phyloP scores from a whole-genome alignment of 2,113 vertebrate genomes.

The Siniperca chuatsi region DNA sequence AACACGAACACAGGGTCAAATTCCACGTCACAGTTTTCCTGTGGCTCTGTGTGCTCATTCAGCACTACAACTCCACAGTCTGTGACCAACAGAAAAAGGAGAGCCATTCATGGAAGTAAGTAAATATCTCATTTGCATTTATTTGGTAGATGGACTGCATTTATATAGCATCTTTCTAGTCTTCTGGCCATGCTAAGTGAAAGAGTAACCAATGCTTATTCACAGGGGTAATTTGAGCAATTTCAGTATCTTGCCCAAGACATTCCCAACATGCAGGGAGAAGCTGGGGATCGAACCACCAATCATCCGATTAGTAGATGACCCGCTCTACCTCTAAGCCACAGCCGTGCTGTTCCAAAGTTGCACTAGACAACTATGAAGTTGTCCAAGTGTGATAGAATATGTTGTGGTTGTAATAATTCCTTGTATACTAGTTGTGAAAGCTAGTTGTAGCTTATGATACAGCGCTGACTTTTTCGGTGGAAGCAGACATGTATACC shows the following conservation, averaged over 20 bases:
- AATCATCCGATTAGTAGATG: no score
- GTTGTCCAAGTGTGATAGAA: not conserved
- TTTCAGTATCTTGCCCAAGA: no score
- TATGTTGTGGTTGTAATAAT: not conserved
- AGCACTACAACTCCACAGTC: not conserved
- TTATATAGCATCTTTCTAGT: no score
- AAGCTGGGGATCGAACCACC: no score
- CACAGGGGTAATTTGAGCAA: no score
- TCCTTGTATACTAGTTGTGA: not conserved
- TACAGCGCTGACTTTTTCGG: not conserved
- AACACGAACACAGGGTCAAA: slow-evolving; percentile 69
- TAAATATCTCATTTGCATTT: slow-evolving; percentile 12
- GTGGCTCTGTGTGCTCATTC: slow-evolving; percentile 19
- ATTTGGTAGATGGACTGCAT: not conserved
- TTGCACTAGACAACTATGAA: not conserved
- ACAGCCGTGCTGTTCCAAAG: not conserved
- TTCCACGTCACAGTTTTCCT: slow-evolving; percentile 49
- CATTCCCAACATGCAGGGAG: no score
- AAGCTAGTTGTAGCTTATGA: not conserved
- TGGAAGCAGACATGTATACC: not conserved
- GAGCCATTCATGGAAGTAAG: slow-evolving; percentile 37
- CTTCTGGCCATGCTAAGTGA: no score
- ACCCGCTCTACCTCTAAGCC: no score
- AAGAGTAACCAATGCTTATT: no score
- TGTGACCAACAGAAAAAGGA: not conserved